Conservation (phyloP, 2,888 invertebrate species). For the Cantharis flavilabris region DNA sequence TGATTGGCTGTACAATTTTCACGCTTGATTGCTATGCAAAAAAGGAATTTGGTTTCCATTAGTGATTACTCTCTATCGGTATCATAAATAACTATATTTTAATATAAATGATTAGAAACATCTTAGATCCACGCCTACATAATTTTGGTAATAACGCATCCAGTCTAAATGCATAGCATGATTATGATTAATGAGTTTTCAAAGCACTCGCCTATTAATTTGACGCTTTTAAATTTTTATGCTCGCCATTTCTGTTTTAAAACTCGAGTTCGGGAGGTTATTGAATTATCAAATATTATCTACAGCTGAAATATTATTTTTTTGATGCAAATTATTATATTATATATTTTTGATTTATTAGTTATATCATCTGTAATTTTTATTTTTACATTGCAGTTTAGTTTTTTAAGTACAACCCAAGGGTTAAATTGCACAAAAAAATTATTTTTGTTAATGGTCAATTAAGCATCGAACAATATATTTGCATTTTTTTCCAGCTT, state of each 20-base stretch:
- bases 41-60: background rate
- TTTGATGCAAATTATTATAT: background rate
- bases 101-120: slow-evolving; percentile 1
- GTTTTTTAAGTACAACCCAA: background rate
- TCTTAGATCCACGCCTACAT: background rate
- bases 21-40: background rate
- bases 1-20: background rate
- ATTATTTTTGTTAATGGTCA: background rate
- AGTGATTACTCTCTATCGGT: background rate
- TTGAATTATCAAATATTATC: background rate
- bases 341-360: background rate
- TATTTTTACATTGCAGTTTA: background rate
- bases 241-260: background rate
- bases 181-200: background rate
- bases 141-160: slow-evolving; percentile 1
- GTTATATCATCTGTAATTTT: background rate
- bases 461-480: background rate
- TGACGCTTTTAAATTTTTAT: background rate
- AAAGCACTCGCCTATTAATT: background rate
- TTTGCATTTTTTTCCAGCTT: background rate
- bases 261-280: background rate
- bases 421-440: background rate
- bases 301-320: background rate
- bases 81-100: background rate
- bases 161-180: background rate